Percentiles rank a stretch among this genome's conserved stretches.
Conservation (phyloP, 2,888 invertebrate species). For the Rotaria sp. region DNA sequence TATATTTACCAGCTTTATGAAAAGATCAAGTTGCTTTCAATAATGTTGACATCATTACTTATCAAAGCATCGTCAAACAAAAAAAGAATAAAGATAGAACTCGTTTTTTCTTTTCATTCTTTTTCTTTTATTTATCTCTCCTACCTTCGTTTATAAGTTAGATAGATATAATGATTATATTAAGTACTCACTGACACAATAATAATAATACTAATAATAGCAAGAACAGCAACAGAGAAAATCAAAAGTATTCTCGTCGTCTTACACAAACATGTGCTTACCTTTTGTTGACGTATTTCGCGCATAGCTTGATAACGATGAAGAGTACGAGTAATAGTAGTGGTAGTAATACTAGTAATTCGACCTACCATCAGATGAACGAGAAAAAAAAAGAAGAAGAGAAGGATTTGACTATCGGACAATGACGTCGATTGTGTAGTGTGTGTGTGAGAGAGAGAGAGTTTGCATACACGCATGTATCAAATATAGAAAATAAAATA, state of each 20-base stretch:
- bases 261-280: not conserved
- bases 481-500: not conserved
- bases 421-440: not conserved
- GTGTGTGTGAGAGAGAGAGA: not conserved
- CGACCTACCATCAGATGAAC: not conserved
- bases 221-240: not conserved
- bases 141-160: not conserved
- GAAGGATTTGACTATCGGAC: not conserved
- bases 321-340: not conserved
- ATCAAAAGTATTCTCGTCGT: not conserved
- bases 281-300: not conserved
- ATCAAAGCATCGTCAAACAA: not conserved
- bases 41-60: not conserved
- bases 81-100: not conserved
- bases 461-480: not conserved
- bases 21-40: not conserved
- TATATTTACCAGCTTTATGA: not conserved
- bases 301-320: not conserved
- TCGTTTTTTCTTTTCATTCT: not conserved
- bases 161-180: not conserved
- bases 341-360: not conserved
- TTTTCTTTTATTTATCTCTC: not conserved
- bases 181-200: not conserved
- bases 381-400: not conserved
- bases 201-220: not conserved